Percentiles rank a stretch among this genome's conserved stretches.
These are phyloP conservation scores for Pseudachorutes palmiensis DNA, from an alignment of 1,140 invertebrate genomes.

Conservation along the genomic window DNA sequence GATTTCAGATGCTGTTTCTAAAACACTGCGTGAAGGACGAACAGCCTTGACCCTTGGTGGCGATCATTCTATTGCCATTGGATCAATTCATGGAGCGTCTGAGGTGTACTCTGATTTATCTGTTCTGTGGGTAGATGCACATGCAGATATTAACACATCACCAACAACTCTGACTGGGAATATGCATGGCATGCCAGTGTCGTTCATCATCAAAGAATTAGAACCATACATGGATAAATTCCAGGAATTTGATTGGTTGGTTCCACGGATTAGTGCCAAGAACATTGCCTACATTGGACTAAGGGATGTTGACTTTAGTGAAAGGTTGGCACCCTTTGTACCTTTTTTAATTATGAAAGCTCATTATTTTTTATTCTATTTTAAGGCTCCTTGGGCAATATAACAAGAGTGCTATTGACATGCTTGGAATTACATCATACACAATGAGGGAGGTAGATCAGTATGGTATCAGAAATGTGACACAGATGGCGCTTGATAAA, in stretches of 20 bases:
- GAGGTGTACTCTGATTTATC: slow-evolving; percentile 58
- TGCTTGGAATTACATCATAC: slow-evolving; percentile 65
- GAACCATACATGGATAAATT: slow-evolving; percentile 23
- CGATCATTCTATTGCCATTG: slow-evolving; percentile 80
- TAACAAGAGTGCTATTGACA: slow-evolving; percentile 48
- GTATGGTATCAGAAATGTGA: slow-evolving; percentile 64
- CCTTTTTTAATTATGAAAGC: background rate
- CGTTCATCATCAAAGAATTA: slow-evolving; percentile 34
- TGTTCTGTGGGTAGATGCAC: slow-evolving; percentile 91
- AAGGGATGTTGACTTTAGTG: slow-evolving; percentile 74
- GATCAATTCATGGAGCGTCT: slow-evolving; percentile 61
- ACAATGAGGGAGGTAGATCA: slow-evolving; percentile 77
- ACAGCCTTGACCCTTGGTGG: slow-evolving; percentile 60
- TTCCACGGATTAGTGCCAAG: slow-evolving; percentile 57
- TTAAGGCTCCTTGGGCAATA: background rate
- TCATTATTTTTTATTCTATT: background rate
- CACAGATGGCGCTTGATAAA: slow-evolving; percentile 58
- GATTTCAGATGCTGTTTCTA: slow-evolving; percentile 24
- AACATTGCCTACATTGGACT: slow-evolving; percentile 83
- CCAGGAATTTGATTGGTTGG: slow-evolving; percentile 31
- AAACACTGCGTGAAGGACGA: slow-evolving; percentile 55
- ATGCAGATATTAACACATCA: slow-evolving; percentile 87
- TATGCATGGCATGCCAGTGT: slow-evolving; percentile 83
- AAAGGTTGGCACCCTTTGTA: slow-evolving; percentile 56
- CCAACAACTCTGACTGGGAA: slow-evolving; percentile 69